Evolutionary conservation across 92 coral and sea anemone species (phyloP).

Genomic region (Plumapathes pennacea): DNA sequence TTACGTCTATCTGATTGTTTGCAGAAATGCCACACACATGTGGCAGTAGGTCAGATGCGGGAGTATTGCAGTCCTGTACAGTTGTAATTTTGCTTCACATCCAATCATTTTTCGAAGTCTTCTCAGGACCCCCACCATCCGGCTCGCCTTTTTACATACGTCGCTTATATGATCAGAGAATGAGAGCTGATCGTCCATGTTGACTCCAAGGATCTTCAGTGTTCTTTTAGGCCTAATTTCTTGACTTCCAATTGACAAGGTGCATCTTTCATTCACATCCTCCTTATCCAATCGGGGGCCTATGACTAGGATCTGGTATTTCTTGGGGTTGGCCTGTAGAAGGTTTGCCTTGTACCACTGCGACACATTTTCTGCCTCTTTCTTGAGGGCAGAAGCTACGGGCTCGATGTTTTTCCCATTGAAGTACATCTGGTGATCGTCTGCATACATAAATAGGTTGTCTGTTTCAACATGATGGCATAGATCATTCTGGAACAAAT

Average conservation of each 20-base stretch:
- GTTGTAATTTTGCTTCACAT: no score
- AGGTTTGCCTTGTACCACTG: slow-evolving; percentile 7
- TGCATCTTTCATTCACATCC: not conserved
- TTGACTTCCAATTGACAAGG: not conserved
- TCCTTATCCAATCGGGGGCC: not conserved
- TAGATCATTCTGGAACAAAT: not conserved
- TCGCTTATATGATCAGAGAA: not conserved
- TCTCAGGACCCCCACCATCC: no score
- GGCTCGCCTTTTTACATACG: no score
- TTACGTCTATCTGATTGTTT: no score
- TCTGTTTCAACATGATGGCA: not conserved
- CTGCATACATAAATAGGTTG: slow-evolving; percentile 4
- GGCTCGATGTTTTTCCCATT: not conserved
- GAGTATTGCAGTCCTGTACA: no score
- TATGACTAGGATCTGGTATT: no score
- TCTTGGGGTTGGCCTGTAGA: no score
- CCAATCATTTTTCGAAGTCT: no score
- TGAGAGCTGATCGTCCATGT: slow-evolving; percentile 2
- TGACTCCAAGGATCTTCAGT: not conserved
- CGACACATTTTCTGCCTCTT: slow-evolving; percentile 3
- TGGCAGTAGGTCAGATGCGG: no score
- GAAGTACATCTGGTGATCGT: slow-evolving; percentile 4
- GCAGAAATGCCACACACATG: no score
- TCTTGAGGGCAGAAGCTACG: not conserved
- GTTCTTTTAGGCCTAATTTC: not conserved